Percentiles rank a stretch among this genome's conserved stretches.
phyloP scores from a whole-genome alignment of 1,140 invertebrate genomes.

The Conopomorpha cramerella region DNA sequence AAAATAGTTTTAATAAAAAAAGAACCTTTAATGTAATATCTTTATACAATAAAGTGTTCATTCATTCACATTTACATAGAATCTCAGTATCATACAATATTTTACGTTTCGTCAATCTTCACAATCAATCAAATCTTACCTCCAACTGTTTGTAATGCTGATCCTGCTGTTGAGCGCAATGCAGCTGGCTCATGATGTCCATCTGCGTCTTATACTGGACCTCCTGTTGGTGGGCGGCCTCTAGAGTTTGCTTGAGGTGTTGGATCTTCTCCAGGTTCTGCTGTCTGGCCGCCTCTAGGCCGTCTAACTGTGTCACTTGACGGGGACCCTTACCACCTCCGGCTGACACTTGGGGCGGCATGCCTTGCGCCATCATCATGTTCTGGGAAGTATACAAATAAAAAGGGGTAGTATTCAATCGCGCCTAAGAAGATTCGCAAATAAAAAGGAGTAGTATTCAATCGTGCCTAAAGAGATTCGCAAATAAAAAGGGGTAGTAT shows the following conservation, averaged over 20 bases:
- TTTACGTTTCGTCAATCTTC: no score
- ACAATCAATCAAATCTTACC: constrained; percentile 34
- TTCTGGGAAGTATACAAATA: constrained; percentile 14
- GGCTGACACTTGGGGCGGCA: constrained; percentile 18
- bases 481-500: not conserved
- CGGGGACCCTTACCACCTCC: constrained; percentile 23
- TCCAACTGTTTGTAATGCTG: constrained; percentile 77
- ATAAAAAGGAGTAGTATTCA: no score
- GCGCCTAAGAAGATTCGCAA: not conserved
- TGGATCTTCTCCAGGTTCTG: constrained; percentile 58
- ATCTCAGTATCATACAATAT: no score
- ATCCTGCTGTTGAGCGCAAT: constrained; percentile 79
- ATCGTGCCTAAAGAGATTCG: not conserved
- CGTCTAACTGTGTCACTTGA: constrained; percentile 32
- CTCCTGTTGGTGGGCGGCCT: constrained; percentile 76
- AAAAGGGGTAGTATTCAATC: no score
- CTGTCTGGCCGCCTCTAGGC: constrained; percentile 44
- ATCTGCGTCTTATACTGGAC: constrained; percentile 76
- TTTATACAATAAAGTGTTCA: no score
- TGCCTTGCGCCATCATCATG: constrained; percentile 34
- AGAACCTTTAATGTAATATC: no score
- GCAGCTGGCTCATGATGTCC: constrained; percentile 70
- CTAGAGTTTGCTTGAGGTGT: constrained; percentile 71
- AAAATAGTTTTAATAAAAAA: no score
- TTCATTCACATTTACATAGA: no score